Percentiles rank a stretch among this genome's conserved stretches.
Evolutionary conservation across 2,113 vertebrate species (phyloP).

Genomic region (Nicator chloris): DNA sequence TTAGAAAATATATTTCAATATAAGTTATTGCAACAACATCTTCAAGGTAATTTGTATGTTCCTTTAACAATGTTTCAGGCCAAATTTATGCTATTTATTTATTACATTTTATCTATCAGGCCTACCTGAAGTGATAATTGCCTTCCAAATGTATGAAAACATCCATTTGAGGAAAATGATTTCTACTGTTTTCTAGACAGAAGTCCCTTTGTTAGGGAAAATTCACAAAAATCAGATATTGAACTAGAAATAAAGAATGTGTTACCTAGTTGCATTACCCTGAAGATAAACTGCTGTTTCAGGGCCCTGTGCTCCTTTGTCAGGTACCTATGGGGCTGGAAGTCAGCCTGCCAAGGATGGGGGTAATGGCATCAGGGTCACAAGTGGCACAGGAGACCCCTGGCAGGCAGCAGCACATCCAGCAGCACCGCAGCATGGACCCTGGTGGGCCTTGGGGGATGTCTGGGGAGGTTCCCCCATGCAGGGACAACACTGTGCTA

Average conservation of each 20-base stretch:
- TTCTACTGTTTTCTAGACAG: not conserved
- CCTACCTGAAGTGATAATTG: not conserved
- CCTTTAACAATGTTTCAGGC: not conserved
- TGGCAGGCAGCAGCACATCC: not conserved
- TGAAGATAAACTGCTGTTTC: not conserved
- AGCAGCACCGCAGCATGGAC: not conserved
- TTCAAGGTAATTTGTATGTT: not conserved
- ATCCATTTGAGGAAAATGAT: not conserved
- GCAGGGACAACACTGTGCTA: fast-evolving
- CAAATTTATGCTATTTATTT: not conserved
- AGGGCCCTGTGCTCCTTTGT: not conserved
- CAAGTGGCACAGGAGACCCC: not conserved
- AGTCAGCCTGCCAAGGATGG: not conserved
- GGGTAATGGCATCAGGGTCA: not conserved
- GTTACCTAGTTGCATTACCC: too few species aligned
- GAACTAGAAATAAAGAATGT: not conserved
- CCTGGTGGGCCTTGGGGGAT: not conserved
- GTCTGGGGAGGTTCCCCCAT: not conserved
- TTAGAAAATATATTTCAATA: not conserved
- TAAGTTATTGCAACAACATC: not conserved
- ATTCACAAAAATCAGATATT: not conserved
- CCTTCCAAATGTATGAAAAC: not conserved
- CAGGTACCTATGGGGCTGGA: not conserved
- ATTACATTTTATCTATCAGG: not conserved
- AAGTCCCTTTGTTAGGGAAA: not conserved